Evolutionary conservation across 64 coral and sea anemone genomes (phyloP).

Genomic region (Porites lutea): DNA sequence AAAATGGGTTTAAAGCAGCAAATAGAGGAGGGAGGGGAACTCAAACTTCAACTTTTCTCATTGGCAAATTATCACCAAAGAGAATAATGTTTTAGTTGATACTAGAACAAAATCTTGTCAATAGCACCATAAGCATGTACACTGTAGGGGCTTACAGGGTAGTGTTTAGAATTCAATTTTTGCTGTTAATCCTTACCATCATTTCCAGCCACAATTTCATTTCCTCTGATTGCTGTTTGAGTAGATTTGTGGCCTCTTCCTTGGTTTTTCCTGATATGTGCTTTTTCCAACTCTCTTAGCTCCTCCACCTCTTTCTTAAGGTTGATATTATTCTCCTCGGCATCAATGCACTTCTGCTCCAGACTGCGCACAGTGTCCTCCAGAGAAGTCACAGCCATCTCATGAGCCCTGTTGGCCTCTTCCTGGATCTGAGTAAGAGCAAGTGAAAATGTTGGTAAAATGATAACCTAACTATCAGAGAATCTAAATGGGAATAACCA

Average conservation of each 20-base stretch:
- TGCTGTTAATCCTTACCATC: not conserved
- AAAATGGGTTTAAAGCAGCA: no score
- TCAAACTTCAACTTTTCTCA: no score
- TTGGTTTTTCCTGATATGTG: constrained; percentile 4
- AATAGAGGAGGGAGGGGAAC: no score
- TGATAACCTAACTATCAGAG: no score
- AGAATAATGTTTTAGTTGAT: no score
- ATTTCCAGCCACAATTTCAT: not conserved
- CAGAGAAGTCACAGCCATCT: constrained; percentile 77
- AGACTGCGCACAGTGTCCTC: constrained; percentile 77
- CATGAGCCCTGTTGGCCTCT: constrained; percentile 80
- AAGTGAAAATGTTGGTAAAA: not conserved
- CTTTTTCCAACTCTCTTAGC: constrained; percentile 32
- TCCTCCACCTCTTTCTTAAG: constrained; percentile 59
- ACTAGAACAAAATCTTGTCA: no score
- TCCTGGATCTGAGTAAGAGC: constrained; percentile 81
- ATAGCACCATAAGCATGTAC: no score
- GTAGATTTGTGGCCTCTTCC: constrained; percentile 41
- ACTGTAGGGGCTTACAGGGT: no score
- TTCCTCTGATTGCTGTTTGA: constrained; percentile 24
- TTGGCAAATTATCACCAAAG: no score
- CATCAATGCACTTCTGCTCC: constrained; percentile 82
- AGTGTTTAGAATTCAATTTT: no score
- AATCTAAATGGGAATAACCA: no score
- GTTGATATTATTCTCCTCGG: constrained; percentile 66